Percentiles rank a stretch among this genome's conserved stretches.
These are phyloP conservation scores for Elephas maximus DNA, from an alignment of 2,113 vertebrate genomes.

Conservation along the genomic window DNA sequence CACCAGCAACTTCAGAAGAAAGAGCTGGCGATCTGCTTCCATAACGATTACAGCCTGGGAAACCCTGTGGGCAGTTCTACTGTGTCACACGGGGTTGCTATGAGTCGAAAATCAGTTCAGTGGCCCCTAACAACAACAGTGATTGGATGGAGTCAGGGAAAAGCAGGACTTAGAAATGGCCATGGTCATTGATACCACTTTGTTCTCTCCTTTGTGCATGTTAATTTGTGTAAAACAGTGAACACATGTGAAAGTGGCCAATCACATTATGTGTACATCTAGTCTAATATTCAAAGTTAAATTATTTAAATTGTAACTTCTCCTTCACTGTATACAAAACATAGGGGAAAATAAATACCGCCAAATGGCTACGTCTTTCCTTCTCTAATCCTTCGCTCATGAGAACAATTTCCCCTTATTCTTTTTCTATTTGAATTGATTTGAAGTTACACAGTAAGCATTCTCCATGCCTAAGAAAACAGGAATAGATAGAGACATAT, in stretches of 20 bases:
- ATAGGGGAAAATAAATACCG: not conserved
- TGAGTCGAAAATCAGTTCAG: not conserved
- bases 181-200: too few species aligned
- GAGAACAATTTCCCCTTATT: conserved; percentile 1
- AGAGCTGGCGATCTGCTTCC: not conserved
- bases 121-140: not conserved
- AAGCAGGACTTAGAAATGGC: not conserved
- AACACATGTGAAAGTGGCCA: not conserved
- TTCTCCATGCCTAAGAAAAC: not conserved
- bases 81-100: not conserved
- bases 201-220: not conserved
- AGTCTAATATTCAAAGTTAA: not conserved
- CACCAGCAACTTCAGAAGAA: not conserved
- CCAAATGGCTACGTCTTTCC: not conserved
- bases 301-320: not conserved
- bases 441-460: not conserved
- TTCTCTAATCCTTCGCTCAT: not conserved
- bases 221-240: not conserved
- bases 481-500: not conserved
- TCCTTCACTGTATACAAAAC: not conserved
- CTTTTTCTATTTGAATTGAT: not conserved
- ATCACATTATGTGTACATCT: not conserved
- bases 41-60: too few species aligned
- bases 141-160: not conserved
- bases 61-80: too few species aligned